A percentile compares a stretch with the other conserved stretches of the same genome.
These are phyloP conservation scores for Ibycter americanus DNA, from an alignment of 2,797 vertebrate genomes.

Conservation along the genomic window DNA sequence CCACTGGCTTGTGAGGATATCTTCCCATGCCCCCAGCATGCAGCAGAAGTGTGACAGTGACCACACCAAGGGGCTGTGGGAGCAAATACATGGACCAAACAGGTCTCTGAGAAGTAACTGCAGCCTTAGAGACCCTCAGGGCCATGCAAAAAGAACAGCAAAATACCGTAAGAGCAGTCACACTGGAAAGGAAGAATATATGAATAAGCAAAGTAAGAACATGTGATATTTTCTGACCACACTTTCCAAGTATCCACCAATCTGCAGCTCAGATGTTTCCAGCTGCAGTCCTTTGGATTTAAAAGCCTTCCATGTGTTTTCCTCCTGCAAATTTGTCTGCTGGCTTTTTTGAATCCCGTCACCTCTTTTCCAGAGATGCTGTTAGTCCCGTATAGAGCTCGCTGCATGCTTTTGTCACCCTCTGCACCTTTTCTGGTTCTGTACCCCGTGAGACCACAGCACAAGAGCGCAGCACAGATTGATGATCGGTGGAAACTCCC, in stretches of 20 bases:
- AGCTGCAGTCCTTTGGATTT: background rate
- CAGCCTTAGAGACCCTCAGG: background rate
- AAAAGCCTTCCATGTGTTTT: background rate
- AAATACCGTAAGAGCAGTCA: background rate
- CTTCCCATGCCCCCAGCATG: background rate
- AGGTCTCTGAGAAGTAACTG: background rate
- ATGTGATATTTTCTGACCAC: background rate
- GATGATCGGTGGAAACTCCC: background rate
- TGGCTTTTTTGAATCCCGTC: background rate
- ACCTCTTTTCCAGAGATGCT: background rate
- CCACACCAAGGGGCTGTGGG: background rate
- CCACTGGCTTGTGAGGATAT: background rate
- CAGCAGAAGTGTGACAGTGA: background rate
- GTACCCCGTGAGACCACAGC: background rate
- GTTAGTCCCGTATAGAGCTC: background rate
- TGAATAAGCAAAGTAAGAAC: background rate
- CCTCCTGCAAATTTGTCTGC: background rate
- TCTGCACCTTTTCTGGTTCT: background rate
- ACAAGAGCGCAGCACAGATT: fast-evolving
- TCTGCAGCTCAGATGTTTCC: background rate
- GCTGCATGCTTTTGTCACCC: background rate
- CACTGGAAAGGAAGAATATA: background rate
- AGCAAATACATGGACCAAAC: fast-evolving
- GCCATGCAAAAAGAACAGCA: background rate
- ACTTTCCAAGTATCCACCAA: background rate